phyloP scores from a whole-genome alignment of 2,113 vertebrate species.

The Polypterus senegalus region DNA sequence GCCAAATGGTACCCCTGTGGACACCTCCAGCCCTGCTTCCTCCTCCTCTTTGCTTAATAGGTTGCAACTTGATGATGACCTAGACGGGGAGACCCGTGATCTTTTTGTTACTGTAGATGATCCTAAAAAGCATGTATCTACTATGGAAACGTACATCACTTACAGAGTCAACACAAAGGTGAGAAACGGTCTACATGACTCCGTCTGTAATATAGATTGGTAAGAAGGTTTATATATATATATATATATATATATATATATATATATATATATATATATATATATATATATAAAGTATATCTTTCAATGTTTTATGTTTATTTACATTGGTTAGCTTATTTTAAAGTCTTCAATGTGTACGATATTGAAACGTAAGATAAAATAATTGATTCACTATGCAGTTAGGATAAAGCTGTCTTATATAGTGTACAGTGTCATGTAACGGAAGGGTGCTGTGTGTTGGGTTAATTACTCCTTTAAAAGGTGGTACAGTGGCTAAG shows the following conservation, averaged over 20 bases:
- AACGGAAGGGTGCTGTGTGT: too few species aligned
- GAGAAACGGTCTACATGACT: slow-evolving; percentile 11
- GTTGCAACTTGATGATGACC: slow-evolving; percentile 81
- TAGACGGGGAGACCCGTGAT: slow-evolving; percentile 79
- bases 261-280: background rate
- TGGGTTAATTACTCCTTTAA: too few species aligned
- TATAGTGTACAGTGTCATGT: too few species aligned
- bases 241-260: too few species aligned
- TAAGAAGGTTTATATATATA: too few species aligned
- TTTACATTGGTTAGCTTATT: background rate
- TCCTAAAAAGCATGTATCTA: slow-evolving; percentile 92
- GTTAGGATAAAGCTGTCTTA: too few species aligned
- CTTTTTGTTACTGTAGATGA: slow-evolving; percentile 94
- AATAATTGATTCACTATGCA: too few species aligned
- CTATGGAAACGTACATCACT: slow-evolving; percentile 97
- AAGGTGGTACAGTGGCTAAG: too few species aligned
- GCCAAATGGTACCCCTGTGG: slow-evolving; percentile 80
- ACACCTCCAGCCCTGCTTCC: slow-evolving; percentile 79
- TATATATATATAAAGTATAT: background rate
- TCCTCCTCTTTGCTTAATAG: slow-evolving; percentile 81
- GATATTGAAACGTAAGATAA: too few species aligned
- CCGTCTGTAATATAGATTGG: background rate
- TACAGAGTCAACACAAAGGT: slow-evolving; percentile 94
- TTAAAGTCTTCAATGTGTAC: too few species aligned
- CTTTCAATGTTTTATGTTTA: too few species aligned